Evolutionary conservation across 2,888 invertebrate genomes (phyloP).

Genomic region (Rhagonycha lutea): DNA sequence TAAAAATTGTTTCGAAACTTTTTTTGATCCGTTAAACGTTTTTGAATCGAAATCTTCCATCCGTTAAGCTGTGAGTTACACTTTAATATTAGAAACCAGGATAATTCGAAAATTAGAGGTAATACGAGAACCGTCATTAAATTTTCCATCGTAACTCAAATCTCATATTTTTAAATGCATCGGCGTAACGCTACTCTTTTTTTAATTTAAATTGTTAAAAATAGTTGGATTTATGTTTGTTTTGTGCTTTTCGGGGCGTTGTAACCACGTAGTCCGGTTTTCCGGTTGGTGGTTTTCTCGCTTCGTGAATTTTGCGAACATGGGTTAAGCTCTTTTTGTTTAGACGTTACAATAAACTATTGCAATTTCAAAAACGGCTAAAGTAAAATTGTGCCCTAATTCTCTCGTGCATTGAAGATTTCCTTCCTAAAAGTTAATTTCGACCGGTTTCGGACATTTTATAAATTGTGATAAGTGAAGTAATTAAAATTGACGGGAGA

Average conservation of each 20-base stretch:
- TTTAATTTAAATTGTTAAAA: neutral
- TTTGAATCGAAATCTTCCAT: neutral
- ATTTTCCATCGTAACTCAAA: neutral
- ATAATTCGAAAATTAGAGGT: neutral
- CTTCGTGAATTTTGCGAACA: neutral
- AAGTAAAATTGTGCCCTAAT: neutral
- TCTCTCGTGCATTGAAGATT: neutral
- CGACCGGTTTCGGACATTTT: neutral
- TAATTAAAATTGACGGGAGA: conserved; percentile 1
- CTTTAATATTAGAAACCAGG: neutral
- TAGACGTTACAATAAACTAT: neutral
- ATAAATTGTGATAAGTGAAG: neutral
- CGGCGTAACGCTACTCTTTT: neutral
- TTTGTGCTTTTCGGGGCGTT: neutral
- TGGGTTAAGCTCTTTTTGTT: neutral
- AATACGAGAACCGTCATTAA: neutral
- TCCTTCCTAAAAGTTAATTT: neutral
- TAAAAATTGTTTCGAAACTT: neutral
- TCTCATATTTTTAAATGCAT: neutral
- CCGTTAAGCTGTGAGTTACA: neutral
- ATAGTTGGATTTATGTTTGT: neutral
- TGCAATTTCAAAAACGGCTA: neutral
- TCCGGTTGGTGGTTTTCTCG: conserved; percentile 1
- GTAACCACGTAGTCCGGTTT: neutral
- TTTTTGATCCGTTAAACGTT: neutral